Conservation (phyloP, 2,888 invertebrate species). For the Hypselothyrea guttata region DNA sequence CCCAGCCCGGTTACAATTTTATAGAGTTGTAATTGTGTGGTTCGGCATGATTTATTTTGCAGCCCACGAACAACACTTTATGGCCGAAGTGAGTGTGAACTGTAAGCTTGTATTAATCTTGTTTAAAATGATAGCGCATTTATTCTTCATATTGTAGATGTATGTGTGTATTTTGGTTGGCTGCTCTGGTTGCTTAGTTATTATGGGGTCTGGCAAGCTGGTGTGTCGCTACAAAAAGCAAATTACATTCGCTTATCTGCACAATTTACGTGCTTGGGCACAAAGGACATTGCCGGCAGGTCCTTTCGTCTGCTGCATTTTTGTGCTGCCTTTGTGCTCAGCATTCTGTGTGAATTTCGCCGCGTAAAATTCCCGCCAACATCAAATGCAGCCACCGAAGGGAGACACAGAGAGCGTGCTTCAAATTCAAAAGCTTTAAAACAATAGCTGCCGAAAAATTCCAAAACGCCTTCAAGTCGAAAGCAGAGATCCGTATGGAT, state of each 20-base stretch:
- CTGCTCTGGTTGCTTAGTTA: too few species aligned
- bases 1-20: conserved; percentile 15
- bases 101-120: too few species aligned
- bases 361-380: conserved; percentile 61
- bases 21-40: conserved; percentile 12
- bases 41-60: too few species aligned
- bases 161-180: too few species aligned
- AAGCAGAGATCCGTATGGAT: conserved; percentile 25
- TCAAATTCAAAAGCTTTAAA: conserved; percentile 56
- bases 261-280: conserved; percentile 53
- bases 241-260: conserved; percentile 59
- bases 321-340: conserved; percentile 49
- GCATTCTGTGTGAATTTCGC: conserved; percentile 58
- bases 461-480: conserved; percentile 44
- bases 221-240: conserved; percentile 51
- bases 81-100: too few species aligned
- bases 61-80: too few species aligned
- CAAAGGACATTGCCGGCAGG: conserved; percentile 33
- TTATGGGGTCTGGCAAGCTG: conserved; percentile 29
- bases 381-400: conserved; percentile 59
- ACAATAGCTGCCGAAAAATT: conserved; percentile 55
- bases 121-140: too few species aligned
- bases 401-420: conserved; percentile 30
- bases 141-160: too few species aligned
- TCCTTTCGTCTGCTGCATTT: conserved; percentile 50